These are phyloP conservation scores for Thymelicus acteon DNA, from an alignment of 2,888 invertebrate genomes.

Conservation along the genomic window DNA sequence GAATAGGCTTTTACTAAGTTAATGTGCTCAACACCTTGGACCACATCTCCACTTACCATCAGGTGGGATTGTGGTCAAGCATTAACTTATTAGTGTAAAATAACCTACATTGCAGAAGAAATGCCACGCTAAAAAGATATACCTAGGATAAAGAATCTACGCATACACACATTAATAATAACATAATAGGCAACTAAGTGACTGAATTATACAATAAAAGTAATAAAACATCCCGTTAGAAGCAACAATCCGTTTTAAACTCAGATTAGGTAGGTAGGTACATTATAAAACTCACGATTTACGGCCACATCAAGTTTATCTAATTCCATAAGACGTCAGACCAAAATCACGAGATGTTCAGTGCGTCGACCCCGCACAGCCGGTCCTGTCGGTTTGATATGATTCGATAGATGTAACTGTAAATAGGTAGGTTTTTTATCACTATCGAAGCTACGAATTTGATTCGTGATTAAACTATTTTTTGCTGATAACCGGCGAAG, in stretches of 20 bases:
- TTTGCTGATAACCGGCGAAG: constrained; percentile 37
- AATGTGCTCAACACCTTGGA: too few relatives aligned
- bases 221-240: background rate
- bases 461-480: constrained; percentile 58
- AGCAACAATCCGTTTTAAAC: background rate
- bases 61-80: too few relatives aligned
- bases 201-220: too few relatives aligned
- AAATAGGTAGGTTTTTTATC: constrained; percentile 73
- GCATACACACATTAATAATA: too few relatives aligned
- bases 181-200: too few relatives aligned
- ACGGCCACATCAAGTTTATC: constrained; percentile 55
- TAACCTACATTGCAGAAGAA: too few relatives aligned
- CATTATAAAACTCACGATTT: constrained; percentile 14
- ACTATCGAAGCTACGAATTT: constrained; percentile 70
- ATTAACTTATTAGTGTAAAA: too few relatives aligned
- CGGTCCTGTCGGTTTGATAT: constrained; percentile 73
- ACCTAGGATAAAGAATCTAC: too few relatives aligned
- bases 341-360: constrained; percentile 64
- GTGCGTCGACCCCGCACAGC: constrained; percentile 59
- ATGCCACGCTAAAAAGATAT: too few relatives aligned
- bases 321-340: constrained; percentile 61
- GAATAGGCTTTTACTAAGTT: too few relatives aligned
- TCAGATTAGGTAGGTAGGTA: background rate
- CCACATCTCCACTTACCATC: too few relatives aligned
- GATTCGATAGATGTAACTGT: constrained; percentile 81